A percentile compares a stretch with the other conserved stretches of the same genome.
These are phyloP conservation scores for Podilymbus podiceps DNA, from an alignment of 2,113 vertebrate genomes.

Conservation along the genomic window DNA sequence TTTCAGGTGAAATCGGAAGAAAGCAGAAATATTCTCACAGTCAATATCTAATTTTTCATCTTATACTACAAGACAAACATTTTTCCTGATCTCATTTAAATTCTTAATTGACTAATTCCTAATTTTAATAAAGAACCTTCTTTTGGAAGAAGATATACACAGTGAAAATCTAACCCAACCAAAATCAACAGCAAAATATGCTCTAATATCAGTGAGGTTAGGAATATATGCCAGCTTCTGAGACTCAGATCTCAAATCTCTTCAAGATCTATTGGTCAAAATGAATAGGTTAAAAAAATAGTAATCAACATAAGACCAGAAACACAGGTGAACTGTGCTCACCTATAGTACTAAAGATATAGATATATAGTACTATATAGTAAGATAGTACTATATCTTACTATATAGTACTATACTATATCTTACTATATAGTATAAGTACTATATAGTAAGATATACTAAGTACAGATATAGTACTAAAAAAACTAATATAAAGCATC, in stretches of 20 bases:
- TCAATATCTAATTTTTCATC: neutral
- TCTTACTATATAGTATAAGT: too few relatives aligned
- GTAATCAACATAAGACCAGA: neutral
- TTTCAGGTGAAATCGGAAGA: neutral
- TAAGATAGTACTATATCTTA: too few relatives aligned
- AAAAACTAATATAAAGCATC: neutral
- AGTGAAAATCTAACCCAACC: neutral
- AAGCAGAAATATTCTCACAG: neutral
- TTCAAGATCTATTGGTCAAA: neutral
- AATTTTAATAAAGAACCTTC: neutral
- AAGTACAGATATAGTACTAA: neutral
- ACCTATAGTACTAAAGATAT: too few relatives aligned
- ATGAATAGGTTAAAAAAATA: neutral
- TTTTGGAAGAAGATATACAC: neutral
- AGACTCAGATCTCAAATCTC: neutral
- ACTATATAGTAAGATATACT: too few relatives aligned
- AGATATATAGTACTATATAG: too few relatives aligned
- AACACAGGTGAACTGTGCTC: neutral
- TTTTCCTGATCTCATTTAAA: neutral
- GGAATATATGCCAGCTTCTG: neutral
- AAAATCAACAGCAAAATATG: neutral
- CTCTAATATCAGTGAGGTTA: neutral
- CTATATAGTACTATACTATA: too few relatives aligned
- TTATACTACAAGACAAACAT: neutral
- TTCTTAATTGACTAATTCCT: neutral